These are phyloP conservation scores for Tachycineta bicolor DNA, from an alignment of 2,113 vertebrate genomes.

Conservation along the genomic window DNA sequence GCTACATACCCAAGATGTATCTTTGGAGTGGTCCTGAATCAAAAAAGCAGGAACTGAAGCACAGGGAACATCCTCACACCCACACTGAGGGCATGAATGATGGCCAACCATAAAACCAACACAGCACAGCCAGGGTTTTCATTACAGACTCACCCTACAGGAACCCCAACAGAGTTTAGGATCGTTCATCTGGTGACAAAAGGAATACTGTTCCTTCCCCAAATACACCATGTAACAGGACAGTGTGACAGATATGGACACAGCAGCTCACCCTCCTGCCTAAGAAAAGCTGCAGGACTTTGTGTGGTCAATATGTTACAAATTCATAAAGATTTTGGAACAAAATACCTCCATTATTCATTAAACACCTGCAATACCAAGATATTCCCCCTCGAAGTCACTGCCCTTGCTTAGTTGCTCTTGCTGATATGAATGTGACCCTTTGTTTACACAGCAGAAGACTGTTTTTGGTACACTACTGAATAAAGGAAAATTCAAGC, in stretches of 20 bases:
- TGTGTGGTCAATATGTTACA: neutral
- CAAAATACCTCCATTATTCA: neutral
- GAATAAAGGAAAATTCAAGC: neutral
- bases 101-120: neutral
- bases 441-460: neutral
- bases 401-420: neutral
- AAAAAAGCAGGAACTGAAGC: neutral
- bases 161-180: neutral
- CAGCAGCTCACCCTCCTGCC: neutral
- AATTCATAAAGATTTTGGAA: neutral
- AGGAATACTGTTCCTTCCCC: neutral
- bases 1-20: fast-evolving
- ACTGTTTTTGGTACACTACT: neutral
- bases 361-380: neutral
- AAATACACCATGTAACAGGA: fast-evolving
- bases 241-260: neutral
- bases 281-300: neutral
- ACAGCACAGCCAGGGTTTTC: neutral
- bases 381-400: neutral
- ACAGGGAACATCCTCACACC: neutral
- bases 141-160: neutral
- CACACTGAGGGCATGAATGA: neutral
- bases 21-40: neutral
- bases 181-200: neutral
- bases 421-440: neutral